Evolutionary conservation across 2,797 vertebrate species (phyloP).

Genomic region (Huso huso): DNA sequence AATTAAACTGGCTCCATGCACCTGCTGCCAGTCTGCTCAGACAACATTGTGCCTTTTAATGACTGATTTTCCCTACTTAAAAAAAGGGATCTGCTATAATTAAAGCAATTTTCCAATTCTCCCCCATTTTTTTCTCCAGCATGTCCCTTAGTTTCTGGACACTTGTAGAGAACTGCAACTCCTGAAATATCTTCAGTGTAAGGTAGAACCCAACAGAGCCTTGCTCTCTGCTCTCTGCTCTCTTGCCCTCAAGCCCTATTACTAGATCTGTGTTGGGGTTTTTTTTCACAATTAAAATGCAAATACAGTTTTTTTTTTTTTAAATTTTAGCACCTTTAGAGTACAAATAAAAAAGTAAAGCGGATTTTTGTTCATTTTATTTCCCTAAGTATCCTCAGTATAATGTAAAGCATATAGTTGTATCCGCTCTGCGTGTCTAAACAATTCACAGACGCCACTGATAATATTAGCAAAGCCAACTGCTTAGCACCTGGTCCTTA

Average conservation of each 20-base stretch:
- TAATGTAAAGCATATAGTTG: conserved; percentile 6
- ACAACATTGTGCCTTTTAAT: not conserved
- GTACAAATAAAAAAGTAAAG: too few species aligned
- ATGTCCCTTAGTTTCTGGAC: not conserved
- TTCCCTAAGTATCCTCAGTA: too few species aligned
- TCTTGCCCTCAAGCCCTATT: too few species aligned
- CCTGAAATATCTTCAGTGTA: too few species aligned
- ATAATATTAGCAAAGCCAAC: not conserved
- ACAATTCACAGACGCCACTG: not conserved
- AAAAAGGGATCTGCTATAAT: not conserved
- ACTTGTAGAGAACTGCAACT: not conserved
- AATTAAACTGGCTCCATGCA: conserved; percentile 22
- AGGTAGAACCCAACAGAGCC: too few species aligned
- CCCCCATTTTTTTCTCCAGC: not conserved
- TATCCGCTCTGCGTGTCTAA: not conserved
- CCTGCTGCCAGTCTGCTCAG: conserved; percentile 23
- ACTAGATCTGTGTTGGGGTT: too few species aligned
- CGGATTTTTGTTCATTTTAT: too few species aligned
- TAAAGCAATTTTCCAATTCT: not conserved
- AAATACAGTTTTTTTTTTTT: too few species aligned
- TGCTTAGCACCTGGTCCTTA: conserved; percentile 15
- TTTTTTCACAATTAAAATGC: too few species aligned
- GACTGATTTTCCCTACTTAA: not conserved
- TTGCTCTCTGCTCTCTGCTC: too few species aligned
- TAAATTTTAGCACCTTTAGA: too few species aligned